phyloP scores from a whole-genome alignment of 2,113 vertebrate species.

The Melierax canorus region DNA sequence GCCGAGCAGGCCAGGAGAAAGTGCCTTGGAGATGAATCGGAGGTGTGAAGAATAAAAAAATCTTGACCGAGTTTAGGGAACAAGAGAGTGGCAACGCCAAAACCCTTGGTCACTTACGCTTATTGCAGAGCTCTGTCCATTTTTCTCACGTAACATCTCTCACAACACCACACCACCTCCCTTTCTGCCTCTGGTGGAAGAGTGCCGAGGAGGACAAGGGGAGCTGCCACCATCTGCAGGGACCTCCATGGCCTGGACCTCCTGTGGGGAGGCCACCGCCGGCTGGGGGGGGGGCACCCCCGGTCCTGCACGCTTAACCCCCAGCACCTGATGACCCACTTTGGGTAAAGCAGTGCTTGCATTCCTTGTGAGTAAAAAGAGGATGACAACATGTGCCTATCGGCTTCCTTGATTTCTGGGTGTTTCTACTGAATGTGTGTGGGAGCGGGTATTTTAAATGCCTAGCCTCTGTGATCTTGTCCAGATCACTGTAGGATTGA shows the following conservation, averaged over 20 bases:
- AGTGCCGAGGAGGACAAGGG: not conserved
- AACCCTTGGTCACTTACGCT: not conserved
- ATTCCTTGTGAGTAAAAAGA: not conserved
- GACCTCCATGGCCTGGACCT: accelerated
- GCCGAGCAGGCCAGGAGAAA: not conserved
- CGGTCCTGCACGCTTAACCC: accelerated
- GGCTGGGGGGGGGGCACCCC: not conserved
- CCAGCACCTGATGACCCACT: not conserved
- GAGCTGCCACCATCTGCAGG: not conserved
- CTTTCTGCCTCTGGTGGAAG: not conserved
- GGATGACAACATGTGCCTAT: not conserved
- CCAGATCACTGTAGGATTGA: not conserved
- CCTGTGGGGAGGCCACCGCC: not conserved
- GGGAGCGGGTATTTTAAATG: not conserved
- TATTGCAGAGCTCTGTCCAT: not conserved
- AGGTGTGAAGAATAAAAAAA: not conserved
- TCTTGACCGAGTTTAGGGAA: not conserved
- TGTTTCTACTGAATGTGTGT: not conserved
- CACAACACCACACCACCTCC: accelerated
- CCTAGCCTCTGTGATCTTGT: not conserved
- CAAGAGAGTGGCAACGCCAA: not conserved
- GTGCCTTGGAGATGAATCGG: not conserved
- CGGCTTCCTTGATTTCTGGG: not conserved
- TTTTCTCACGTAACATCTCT: not conserved
- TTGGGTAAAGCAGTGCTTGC: not conserved